Percentiles rank a stretch among this genome's conserved stretches.
Conservation (phyloP, 35 echinoderm and acorn worm species). For the Heliocidaris tuberculata region DNA sequence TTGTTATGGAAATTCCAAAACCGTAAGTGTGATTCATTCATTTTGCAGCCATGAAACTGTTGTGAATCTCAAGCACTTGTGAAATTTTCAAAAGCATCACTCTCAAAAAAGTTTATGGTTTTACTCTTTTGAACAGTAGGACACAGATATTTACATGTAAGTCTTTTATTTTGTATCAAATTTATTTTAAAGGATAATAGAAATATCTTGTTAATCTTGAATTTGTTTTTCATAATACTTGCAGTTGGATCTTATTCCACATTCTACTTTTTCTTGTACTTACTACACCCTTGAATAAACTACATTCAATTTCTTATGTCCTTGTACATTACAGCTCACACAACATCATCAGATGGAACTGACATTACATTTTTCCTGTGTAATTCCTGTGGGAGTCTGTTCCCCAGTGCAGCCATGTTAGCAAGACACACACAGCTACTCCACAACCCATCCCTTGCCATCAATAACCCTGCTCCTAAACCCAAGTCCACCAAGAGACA, state of each 20-base stretch:
- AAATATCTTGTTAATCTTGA: too few species aligned
- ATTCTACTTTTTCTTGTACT: background rate
- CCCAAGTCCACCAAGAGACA: background rate
- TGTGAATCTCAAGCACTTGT: too few species aligned
- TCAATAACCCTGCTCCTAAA: background rate
- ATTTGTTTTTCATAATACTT: background rate
- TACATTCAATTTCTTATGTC: background rate
- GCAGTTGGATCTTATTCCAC: background rate
- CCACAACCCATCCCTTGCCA: background rate
- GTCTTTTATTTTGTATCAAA: too few species aligned
- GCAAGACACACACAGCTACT: conserved; percentile 21
- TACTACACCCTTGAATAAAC: too few species aligned
- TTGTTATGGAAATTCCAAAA: too few species aligned
- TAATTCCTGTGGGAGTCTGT: conserved; percentile 20
- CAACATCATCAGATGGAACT: background rate
- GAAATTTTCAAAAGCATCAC: too few species aligned
- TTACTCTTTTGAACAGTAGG: too few species aligned
- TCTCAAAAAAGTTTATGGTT: too few species aligned
- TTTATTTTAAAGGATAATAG: too few species aligned
- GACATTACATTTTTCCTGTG: conserved; percentile 40
- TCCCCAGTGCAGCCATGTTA: conserved; percentile 37
- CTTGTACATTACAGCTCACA: background rate
- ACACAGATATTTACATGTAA: too few species aligned
- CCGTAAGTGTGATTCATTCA: too few species aligned
- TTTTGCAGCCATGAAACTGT: too few species aligned